Percentiles rank a stretch among this genome's conserved stretches.
Conservation (phyloP, 1,140 invertebrate genomes). For the Meloidogyne hapla region DNA sequence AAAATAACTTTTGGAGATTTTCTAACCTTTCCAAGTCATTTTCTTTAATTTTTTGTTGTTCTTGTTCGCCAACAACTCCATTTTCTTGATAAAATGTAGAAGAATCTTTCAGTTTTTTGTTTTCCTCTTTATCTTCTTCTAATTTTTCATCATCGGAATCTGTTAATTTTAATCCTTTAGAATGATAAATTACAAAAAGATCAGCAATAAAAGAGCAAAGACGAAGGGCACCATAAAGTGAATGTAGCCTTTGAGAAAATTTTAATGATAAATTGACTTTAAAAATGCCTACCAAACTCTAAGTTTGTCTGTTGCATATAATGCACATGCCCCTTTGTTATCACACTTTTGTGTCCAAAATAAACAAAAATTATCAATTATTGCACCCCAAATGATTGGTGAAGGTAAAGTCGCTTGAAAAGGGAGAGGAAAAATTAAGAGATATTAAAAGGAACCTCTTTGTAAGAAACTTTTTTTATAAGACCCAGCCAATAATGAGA, state of each 20-base stretch:
- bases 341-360: conserved; percentile 63
- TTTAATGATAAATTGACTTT: conserved; percentile 11
- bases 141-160: conserved; percentile 42
- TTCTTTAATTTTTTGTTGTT: conserved; percentile 10
- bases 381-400: conserved; percentile 64
- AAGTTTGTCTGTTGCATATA: conserved; percentile 40
- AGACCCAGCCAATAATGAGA: no score
- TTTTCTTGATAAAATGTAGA: no score
- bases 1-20: no score
- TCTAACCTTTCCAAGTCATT: neutral
- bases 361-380: conserved; percentile 64
- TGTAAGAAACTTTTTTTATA: no score
- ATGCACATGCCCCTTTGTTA: conserved; percentile 60
- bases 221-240: conserved; percentile 54
- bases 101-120: no score
- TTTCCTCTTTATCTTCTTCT: neutral
- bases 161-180: conserved; percentile 55
- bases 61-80: neutral
- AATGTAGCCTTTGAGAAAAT: conserved; percentile 45
- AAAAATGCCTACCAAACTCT: conserved; percentile 24
- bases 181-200: conserved; percentile 57
- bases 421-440: neutral
- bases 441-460: conserved; percentile 38
- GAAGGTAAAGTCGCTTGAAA: conserved; percentile 63
- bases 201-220: conserved; percentile 56